Base-by-base conservation (phyloP, 2,888 invertebrate species). In the Drosophila kanekoi region DNA sequence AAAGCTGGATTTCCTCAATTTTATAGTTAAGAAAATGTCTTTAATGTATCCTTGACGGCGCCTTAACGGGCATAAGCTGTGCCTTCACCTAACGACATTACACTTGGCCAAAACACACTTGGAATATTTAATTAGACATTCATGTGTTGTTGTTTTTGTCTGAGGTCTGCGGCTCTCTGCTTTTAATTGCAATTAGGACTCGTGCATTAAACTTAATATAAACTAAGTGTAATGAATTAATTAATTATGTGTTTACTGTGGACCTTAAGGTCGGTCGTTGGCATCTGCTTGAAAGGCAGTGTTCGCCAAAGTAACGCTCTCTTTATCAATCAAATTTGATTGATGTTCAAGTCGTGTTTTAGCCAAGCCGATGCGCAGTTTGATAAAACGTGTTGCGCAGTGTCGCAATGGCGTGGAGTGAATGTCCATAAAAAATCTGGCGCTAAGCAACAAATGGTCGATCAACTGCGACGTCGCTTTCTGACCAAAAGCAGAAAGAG, bases 111-210 rank as follows among this genome's bases (percentile, higher is more conserved):
- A 59, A 64, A 63, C 65, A 54, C 62, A 64, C 62, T 74, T 66
- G 48, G 73, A 65, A 80, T 86, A 66, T 58, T 33, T 65, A 86
- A 81, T 83, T 71, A 51, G 40, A 51, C 32, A 66, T 85, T 70
- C 54, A 61, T 47, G 64, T 56, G 65, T 53, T 58, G 49, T 32
- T 66, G 54, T 45, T 60, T 43, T 48, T 23, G 35, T 48, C 16
- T 23, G 28, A 28, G 28, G 8, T 4, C 35, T 54, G 60, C 23
- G 10, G 49, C 52, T 54, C 44, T 43, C 47, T 43, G 16, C 16
- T 65, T 69, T 79, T 72, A 76, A 72, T 76, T 79, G 62, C 54
- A 63, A 63, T 57, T 38, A 59, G 59, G 79, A 62, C 66, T 65
- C 66, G 57, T 54, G 28, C 44, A 61, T 40, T 53, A 44, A 71